Evolutionary conservation across 2,797 vertebrate genomes (phyloP), one percentile per base, ranked within the genome.

Genomic region (Acomys russatus): DNA sequence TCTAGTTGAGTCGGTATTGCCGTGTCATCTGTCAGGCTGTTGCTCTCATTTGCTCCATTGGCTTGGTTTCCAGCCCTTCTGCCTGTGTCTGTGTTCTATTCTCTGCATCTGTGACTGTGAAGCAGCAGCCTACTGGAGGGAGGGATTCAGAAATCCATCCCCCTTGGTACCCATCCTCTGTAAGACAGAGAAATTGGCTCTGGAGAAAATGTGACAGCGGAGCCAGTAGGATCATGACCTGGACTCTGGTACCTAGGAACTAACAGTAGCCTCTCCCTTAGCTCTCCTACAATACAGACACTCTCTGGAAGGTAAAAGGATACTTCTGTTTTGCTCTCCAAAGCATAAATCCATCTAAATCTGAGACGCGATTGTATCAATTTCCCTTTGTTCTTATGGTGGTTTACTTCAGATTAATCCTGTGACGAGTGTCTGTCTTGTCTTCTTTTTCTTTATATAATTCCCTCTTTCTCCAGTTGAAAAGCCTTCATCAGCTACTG

Each of bases 401-500:
- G 97, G 61, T 78, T 70, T 63, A 66, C 87, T 95, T 93, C 74
- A 78, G 6, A 74, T 76, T 73, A 85, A 92, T 38, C 51, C 68
- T 94, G 35, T 88, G 83, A 61, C 61, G 87, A 63, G 14, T 38
- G 56, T 86, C 80, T 78, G 20, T 91, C 68, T 96, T 74, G 70
- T 4, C 1, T 77, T 77, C 66, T 79, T 86, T 94, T 93, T 89
- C 96, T 92, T 91, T 66, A 74, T 97, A 63, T 35, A 83, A 97
- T 97, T 87, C 97, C 85, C 54, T 94, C 87, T 98, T 96, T 95
- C 63, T 88, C 95, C 98, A 99, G 99, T 98, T 99, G 91, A 99
- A 99, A 44, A 99, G 99, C 76, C 96, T 99, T 93, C 99, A 99
- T 98, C 97, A 98, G 54, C 98, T 99, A 97, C 94, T 99, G 64